A percentile compares a stretch with the other conserved stretches of the same genome.
Evolutionary conservation across 2,888 invertebrate species (phyloP).

Genomic region (Ischnus inquisitorius): DNA sequence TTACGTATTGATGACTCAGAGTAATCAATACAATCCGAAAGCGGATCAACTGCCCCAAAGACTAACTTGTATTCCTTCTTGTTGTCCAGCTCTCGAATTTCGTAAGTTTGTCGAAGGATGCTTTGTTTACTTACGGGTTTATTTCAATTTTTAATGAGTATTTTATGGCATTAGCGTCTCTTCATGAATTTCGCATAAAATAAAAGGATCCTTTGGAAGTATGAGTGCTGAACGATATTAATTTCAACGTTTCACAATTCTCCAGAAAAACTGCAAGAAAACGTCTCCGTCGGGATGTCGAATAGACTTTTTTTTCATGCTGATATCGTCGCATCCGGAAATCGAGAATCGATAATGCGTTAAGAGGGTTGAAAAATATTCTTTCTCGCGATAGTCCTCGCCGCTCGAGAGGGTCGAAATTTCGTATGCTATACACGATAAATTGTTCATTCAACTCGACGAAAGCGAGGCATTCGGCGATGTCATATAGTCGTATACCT

Average conservation of each 20-base stretch:
- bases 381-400: conserved; percentile 27
- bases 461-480: conserved; percentile 39
- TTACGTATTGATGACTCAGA: background rate
- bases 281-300: background rate
- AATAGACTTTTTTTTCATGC: background rate
- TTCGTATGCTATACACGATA: conserved; percentile 40
- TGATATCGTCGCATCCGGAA: background rate
- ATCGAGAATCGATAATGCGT: background rate
- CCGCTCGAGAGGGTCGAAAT: conserved; percentile 28
- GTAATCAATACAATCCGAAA: background rate
- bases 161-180: too few species aligned
- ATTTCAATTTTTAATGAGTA: background rate
- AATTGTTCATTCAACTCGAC: conserved; percentile 52
- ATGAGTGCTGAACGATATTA: too few species aligned
- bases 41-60: background rate
- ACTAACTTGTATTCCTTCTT: background rate
- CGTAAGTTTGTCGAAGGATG: background rate
- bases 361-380: background rate
- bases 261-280: background rate
- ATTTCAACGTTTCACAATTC: too few species aligned
- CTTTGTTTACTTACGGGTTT: background rate
- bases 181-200: too few species aligned
- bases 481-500: conserved; percentile 14
- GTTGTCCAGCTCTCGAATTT: background rate
- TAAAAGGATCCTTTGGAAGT: too few species aligned